Percentiles rank a stretch among this genome's conserved stretches.
These are phyloP conservation scores for Etheostoma spectabile DNA, from an alignment of 2,113 vertebrate species.

Conservation along the genomic window DNA sequence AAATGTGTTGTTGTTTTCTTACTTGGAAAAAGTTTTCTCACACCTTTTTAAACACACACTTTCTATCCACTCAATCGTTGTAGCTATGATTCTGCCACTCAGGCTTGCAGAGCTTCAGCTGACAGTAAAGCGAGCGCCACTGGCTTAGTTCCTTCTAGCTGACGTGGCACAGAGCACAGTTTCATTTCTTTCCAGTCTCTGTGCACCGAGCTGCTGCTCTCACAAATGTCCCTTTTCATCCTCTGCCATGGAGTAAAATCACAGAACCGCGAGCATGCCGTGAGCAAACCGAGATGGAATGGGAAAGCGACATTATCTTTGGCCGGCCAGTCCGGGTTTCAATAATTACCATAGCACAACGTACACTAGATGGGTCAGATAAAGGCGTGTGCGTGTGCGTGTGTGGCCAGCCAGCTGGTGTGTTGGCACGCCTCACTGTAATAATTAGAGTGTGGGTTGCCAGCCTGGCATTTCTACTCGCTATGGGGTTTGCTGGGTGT, in stretches of 20 bases:
- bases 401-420: slow-evolving; percentile 66
- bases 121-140: not conserved
- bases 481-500: slow-evolving; percentile 14
- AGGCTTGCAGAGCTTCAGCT: not conserved
- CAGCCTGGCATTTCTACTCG: slow-evolving; percentile 4
- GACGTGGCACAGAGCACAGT: slow-evolving; percentile 27
- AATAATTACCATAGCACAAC: slow-evolving; percentile 49
- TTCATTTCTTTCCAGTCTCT: slow-evolving; percentile 16
- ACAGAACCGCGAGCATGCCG: slow-evolving; percentile 16
- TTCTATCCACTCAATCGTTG: not conserved
- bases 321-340: slow-evolving; percentile 13
- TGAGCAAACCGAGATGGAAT: slow-evolving; percentile 48
- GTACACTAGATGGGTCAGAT: slow-evolving; percentile 31
- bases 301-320: slow-evolving; percentile 34
- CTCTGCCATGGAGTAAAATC: slow-evolving; percentile 26
- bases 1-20: no score
- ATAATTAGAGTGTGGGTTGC: slow-evolving; percentile 62
- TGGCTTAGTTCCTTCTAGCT: slow-evolving; percentile 2
- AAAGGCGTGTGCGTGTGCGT: slow-evolving; percentile 29
- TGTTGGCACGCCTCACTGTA: slow-evolving; percentile 53
- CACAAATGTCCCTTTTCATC: slow-evolving; percentile 36
- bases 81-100: not conserved
- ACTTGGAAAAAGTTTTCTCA: not conserved
- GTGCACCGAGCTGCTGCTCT: slow-evolving; percentile 1
- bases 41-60: not conserved